Evolutionary conservation across 2,888 invertebrate species (phyloP), one percentile per base, ranked within the genome.

Genomic region (Tetramorium bicarinatum): DNA sequence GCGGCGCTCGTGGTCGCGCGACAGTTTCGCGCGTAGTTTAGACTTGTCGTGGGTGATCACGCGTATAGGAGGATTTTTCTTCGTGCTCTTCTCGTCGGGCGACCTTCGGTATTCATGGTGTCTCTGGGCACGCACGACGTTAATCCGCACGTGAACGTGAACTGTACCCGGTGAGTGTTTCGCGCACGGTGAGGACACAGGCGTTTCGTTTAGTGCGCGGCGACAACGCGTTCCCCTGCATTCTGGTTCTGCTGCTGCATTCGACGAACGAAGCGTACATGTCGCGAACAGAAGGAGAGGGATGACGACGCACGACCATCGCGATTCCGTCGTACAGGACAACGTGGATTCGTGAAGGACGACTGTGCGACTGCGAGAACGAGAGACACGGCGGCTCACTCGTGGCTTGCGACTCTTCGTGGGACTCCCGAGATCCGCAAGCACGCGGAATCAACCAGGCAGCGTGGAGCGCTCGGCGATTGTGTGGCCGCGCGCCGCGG

Each of bases 401-500:
- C 75, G 87, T 85, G 81, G 86, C 77, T 88, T 66, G 84, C 83
- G 84, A 86, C 88, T 88, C 90, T 90, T 92, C 89, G 89, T 89
- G 85, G 91, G 90, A 89, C 88, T 87, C 71, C 80, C 82, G 85
- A 91, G 90, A 92, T 93, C 94, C 93, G 94, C 94, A 91, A 88
- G 88, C 87, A 92, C 92, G 93, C 94, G 94, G 93, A 94, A 91
- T 91, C 85, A 92, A 93, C 86, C 92, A 92, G 91, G 91, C 94
- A 94, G 93, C 94, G 94, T 94, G 94, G 94, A 94, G 94, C 94
- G 92, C 93, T 93, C 94, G 91, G 91, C 93, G 94, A 93, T 94
- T 87, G 89, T 93, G 93, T 94, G 94, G 94, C 94, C 94, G 94
- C 94, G 94, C 82, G 94, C 93, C 92, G 94, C 93, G 93, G 94